Conservation (phyloP, 2,113 vertebrate genomes). For the Clarias gariepinus region DNA sequence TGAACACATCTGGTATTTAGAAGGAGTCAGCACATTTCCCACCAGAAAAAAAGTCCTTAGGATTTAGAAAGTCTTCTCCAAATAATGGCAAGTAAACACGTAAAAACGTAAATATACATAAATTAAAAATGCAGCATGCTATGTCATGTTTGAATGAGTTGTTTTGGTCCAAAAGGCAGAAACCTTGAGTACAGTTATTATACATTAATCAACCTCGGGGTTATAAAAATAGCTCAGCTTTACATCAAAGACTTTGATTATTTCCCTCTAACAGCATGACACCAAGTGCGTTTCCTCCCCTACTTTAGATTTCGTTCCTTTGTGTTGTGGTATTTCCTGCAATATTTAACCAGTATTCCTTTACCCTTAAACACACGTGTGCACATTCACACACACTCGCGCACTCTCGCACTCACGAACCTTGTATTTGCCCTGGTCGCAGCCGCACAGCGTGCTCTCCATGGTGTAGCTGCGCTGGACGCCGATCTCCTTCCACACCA, state of each 20-base stretch:
- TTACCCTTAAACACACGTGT: neutral
- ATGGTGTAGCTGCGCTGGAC: slow-evolving; percentile 97
- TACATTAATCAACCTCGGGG: neutral
- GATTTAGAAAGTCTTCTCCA: neutral
- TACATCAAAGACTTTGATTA: neutral
- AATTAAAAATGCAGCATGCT: neutral
- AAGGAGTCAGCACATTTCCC: neutral
- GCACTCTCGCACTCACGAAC: slow-evolving; percentile 61
- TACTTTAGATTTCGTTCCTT: too few relatives aligned
- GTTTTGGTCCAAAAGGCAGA: too few relatives aligned
- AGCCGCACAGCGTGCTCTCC: slow-evolving; percentile 97
- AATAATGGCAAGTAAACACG: neutral
- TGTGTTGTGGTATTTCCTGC: neutral
- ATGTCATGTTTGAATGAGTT: neutral
- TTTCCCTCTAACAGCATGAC: neutral
- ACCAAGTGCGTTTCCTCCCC: neutral
- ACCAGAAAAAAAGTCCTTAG: neutral
- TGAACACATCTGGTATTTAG: neutral
- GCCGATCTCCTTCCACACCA: slow-evolving; percentile 96
- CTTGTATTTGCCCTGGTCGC: slow-evolving; percentile 98
- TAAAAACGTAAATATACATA: neutral
- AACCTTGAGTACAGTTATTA: neutral
- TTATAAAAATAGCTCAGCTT: neutral
- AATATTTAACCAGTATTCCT: too few relatives aligned
- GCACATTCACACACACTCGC: neutral